These are phyloP conservation scores for Andrena hattorfiana DNA, from an alignment of 2,888 invertebrate genomes.

Conservation along the genomic window DNA sequence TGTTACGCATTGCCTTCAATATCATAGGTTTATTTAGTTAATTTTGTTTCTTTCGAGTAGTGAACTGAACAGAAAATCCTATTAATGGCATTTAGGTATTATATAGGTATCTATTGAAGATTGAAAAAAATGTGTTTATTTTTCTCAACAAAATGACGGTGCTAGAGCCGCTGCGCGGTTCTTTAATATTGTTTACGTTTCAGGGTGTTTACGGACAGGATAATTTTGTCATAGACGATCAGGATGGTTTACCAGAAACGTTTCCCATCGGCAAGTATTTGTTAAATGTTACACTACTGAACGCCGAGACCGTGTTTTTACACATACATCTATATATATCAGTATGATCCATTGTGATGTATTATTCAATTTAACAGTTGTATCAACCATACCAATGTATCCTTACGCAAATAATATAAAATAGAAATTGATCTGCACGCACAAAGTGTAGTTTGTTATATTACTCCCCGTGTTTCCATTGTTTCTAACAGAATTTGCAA, in stretches of 20 bases:
- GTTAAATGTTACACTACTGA: not conserved
- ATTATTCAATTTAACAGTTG: not conserved
- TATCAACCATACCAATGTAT: too few relatives aligned
- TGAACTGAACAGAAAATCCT: too few relatives aligned
- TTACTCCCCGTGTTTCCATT: not conserved
- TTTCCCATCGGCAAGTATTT: slow-evolving; percentile 39
- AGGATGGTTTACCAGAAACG: slow-evolving; percentile 17
- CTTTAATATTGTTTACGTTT: not conserved
- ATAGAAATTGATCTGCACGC: slow-evolving; percentile 25
- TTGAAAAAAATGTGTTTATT: too few relatives aligned
- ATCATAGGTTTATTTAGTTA: too few relatives aligned
- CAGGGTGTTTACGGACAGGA: slow-evolving; percentile 19
- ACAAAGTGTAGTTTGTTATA: not conserved
- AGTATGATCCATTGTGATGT: not conserved
- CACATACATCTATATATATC: not conserved
- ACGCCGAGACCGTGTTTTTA: rapidly evolving
- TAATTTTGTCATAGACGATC: not conserved
- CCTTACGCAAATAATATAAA: not conserved
- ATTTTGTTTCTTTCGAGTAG: too few relatives aligned
- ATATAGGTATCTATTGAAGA: too few relatives aligned
- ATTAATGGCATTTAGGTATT: too few relatives aligned
- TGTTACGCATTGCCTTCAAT: too few relatives aligned
- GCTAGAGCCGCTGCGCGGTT: too few relatives aligned
- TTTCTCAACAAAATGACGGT: too few relatives aligned
- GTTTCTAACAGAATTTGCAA: not conserved